Base-by-base conservation (phyloP, 2,113 vertebrate genomes). In the Percopsis transmontana region DNA sequence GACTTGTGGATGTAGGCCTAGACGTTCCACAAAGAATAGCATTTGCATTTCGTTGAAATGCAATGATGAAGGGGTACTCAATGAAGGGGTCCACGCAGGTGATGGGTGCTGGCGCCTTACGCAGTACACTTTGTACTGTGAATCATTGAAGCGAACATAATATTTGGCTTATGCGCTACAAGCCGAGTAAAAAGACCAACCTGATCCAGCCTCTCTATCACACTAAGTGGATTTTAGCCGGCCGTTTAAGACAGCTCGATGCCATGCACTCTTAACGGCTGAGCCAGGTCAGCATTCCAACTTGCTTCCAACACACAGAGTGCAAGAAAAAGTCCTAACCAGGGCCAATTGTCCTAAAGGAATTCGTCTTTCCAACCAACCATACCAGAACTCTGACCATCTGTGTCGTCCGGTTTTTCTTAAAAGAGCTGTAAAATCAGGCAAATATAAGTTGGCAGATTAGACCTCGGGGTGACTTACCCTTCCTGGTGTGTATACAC, bases 171-270 rank as follows among this genome's bases (percentile, higher is more conserved):
- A 58, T 38, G 45, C 47, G 16, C 56, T 33, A 24, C n/a, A 56
- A 12, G 12, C 54, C 50, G 7, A 47, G 23, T n/a, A 38, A 33
- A 33, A 33, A 40, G 56, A 33, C 38, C 19, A 44, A 13, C 21
- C 23, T 23, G 9, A 20, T 54, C 19, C 58, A 39, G 47, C 33
- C 47, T 51, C 60, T 51, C 42, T 20, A 38, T n/a, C 50, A 45
- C 18, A 40, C 18, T 67, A 58, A 58, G 44, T 50, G 24, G 23
- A 48, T 50, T 67, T 41, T 58, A 67, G 65, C 13, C 2, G 56
- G 66, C 55, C 5, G 27, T 58, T 60, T 58, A 18, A 38, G 18
- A 33, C 27, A 68, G 27, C 39, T 16, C 27, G 3, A 19, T 27
- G 60, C 56, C 16, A 18, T 54, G 47, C n/a, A 11, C 56, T n/a